phyloP scores from a whole-genome alignment of 2,113 vertebrate species.

The Campylomormyrus tamandua region DNA sequence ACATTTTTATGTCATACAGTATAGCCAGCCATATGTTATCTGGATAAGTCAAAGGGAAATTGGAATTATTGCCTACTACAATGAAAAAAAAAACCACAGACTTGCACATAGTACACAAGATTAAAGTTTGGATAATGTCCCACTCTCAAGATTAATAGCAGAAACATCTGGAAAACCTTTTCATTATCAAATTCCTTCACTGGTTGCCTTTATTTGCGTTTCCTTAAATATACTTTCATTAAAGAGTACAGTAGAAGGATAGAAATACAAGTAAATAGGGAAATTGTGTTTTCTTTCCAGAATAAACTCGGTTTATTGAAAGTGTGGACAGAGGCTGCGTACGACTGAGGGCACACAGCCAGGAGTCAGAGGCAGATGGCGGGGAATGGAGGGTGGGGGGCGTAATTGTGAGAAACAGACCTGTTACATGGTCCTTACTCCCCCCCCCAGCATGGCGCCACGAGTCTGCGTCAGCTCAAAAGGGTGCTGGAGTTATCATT shows the following conservation, averaged over 20 bases:
- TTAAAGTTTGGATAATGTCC: background rate
- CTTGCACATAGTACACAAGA: background rate
- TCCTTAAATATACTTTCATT: slow-evolving; percentile 11
- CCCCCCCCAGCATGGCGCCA: background rate
- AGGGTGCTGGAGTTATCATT: background rate
- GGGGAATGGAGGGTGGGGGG: background rate
- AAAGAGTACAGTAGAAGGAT: background rate
- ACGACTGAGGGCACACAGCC: background rate
- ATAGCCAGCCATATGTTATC: background rate
- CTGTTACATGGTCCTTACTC: background rate
- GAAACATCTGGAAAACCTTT: slow-evolving; percentile 25
- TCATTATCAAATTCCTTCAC: background rate
- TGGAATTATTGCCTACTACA: background rate
- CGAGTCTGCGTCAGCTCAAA: background rate
- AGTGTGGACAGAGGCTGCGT: background rate
- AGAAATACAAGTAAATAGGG: background rate
- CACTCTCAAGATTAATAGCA: background rate
- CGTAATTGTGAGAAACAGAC: background rate
- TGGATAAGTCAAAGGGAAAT: background rate
- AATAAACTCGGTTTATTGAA: background rate
- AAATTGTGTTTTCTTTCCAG: background rate
- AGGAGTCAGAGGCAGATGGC: background rate
- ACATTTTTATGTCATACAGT: background rate
- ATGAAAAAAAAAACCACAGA: background rate
- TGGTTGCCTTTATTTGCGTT: slow-evolving; percentile 14